Conservation (phyloP, 2,888 invertebrate genomes). For the Dicyrtoma fusca region DNA sequence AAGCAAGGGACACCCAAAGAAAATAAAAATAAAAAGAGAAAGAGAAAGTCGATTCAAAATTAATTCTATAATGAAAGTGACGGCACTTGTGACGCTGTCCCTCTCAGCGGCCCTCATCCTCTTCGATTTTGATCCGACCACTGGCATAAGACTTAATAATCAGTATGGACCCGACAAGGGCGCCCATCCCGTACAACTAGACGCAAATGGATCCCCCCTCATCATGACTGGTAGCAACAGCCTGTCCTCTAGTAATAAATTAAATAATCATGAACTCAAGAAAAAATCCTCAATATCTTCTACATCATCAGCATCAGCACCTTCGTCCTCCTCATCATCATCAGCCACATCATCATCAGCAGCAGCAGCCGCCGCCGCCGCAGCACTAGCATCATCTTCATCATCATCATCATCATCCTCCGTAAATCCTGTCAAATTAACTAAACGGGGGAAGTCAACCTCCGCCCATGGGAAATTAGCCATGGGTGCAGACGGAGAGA, state of each 20-base stretch:
- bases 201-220: not conserved
- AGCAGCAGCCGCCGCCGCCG: too few species aligned
- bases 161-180: slow-evolving; percentile 8
- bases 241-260: not conserved
- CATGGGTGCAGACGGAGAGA: too few species aligned
- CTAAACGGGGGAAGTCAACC: not conserved
- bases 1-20: too few species aligned
- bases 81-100: slow-evolving; percentile 34
- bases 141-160: slow-evolving; percentile 29
- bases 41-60: too few species aligned
- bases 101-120: slow-evolving; percentile 29
- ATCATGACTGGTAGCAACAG: slow-evolving; percentile 6
- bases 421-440: not conserved
- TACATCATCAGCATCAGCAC: not conserved
- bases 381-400: not conserved
- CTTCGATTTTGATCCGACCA: slow-evolving; percentile 34
- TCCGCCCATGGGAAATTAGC: too few species aligned
- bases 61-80: slow-evolving; percentile 25
- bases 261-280: not conserved
- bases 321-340: slow-evolving; percentile 7
- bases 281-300: too few species aligned
- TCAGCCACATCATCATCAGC: not conserved
- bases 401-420: not conserved
- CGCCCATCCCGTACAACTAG: too few species aligned
- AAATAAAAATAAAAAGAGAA: too few species aligned